Evolutionary conservation across 2,888 invertebrate genomes (phyloP).

Genomic region (Nineta flava): DNA sequence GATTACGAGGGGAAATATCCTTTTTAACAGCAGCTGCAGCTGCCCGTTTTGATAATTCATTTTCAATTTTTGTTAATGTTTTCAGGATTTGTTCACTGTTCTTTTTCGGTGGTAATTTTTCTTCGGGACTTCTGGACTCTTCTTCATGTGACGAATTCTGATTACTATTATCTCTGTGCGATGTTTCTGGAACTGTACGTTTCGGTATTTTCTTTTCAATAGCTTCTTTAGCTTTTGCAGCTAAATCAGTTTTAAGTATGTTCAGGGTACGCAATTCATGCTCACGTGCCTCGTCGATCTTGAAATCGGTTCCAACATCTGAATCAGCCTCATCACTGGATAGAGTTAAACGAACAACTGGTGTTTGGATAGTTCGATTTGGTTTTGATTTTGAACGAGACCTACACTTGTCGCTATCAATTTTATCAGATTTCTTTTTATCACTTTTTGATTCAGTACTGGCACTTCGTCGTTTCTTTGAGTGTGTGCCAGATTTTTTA

Average conservation of each 20-base stretch:
- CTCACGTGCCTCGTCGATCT: constrained; percentile 43
- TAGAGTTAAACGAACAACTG: constrained; percentile 40
- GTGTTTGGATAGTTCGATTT: constrained; percentile 19
- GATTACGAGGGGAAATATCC: constrained; percentile 1
- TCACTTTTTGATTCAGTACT: constrained; percentile 9
- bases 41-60: constrained; percentile 5
- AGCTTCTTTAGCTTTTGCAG: constrained; percentile 56
- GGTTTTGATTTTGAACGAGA: constrained; percentile 28
- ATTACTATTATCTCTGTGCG: constrained; percentile 15
- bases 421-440: constrained; percentile 35
- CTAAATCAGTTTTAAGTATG: constrained; percentile 42
- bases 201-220: constrained; percentile 38
- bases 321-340: constrained; percentile 41
- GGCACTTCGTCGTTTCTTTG: constrained; percentile 10
- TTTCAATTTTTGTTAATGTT: constrained; percentile 6
- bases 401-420: constrained; percentile 34
- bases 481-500: constrained; percentile 10
- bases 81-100: constrained; percentile 6
- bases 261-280: constrained; percentile 53
- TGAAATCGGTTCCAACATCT: constrained; percentile 25
- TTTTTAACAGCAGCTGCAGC: constrained; percentile 3
- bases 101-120: constrained; percentile 5
- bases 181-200: constrained; percentile 27
- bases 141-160: constrained; percentile 1
- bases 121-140: neutral